Conservation (phyloP, 2,888 invertebrate species). For the Steromphala cineraria region DNA sequence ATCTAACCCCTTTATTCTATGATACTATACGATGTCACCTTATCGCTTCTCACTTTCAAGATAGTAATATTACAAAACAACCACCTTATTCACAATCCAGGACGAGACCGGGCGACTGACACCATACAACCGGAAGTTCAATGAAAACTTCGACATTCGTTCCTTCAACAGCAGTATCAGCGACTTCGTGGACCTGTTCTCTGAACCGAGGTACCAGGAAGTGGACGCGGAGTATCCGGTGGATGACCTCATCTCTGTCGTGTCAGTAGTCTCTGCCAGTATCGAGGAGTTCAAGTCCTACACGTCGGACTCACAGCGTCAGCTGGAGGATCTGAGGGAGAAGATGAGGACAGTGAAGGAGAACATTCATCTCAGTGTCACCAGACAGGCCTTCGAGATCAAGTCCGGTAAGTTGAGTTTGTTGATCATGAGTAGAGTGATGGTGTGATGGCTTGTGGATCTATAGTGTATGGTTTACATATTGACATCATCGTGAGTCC, state of each 20-base stretch:
- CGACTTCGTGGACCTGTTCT: constrained; percentile 24
- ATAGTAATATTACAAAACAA: too few species aligned
- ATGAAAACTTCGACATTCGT: constrained; percentile 6
- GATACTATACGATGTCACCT: too few species aligned
- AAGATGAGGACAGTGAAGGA: constrained; percentile 59
- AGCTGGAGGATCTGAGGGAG: constrained; percentile 52
- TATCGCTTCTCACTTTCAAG: too few species aligned
- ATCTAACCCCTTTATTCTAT: too few species aligned
- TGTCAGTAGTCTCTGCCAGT: constrained; percentile 46
- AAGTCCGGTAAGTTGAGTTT: background rate
- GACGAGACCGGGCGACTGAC: background rate
- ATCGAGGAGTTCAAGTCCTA: constrained; percentile 61
- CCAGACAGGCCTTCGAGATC: constrained; percentile 52
- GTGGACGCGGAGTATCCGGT: constrained; percentile 59
- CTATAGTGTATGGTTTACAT: too few species aligned
- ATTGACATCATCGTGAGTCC: too few species aligned
- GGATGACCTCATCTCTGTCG: constrained; percentile 54
- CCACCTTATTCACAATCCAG: too few species aligned
- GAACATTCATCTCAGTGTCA: constrained; percentile 55
- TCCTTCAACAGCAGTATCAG: constrained; percentile 23
- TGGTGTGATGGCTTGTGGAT: too few species aligned
- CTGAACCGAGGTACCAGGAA: constrained; percentile 43
- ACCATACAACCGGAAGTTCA: background rate
- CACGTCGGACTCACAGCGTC: constrained; percentile 50
- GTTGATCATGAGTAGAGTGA: too few species aligned